Conservation (phyloP, 30 jellyfish, hydroid and myxozoan species). For the Clytia hemisphaerica region DNA sequence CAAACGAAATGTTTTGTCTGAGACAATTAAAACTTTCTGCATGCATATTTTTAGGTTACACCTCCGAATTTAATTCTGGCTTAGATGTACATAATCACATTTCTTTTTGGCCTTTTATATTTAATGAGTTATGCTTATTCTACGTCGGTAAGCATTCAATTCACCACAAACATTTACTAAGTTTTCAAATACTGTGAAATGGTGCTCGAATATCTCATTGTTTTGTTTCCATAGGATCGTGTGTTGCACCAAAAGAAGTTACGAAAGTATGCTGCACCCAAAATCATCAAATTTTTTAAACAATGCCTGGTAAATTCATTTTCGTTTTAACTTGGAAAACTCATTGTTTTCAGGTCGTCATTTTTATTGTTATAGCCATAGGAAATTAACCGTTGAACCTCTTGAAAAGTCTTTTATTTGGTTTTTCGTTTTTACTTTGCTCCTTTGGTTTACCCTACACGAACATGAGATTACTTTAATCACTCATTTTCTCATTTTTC, state of each 20-base stretch:
- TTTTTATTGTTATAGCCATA: neutral
- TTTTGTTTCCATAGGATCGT: conserved; percentile 49
- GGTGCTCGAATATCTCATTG: neutral
- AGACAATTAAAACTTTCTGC: too few species aligned
- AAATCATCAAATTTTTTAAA: conserved; percentile 51
- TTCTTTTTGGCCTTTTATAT: too few species aligned
- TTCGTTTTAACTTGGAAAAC: neutral
- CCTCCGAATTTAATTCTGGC: too few species aligned
- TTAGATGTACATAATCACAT: too few species aligned
- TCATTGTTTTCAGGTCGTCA: neutral
- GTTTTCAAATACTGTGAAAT: neutral
- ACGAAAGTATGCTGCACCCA: conserved; percentile 90
- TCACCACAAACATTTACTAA: neutral
- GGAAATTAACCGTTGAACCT: too few species aligned
- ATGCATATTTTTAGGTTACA: too few species aligned
- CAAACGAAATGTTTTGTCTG: too few species aligned
- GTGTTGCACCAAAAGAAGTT: conserved; percentile 58
- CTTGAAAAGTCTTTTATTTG: too few species aligned
- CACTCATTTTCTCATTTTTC: neutral
- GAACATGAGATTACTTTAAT: neutral
- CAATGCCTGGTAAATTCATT: conserved; percentile 51
- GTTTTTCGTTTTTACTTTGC: too few species aligned
- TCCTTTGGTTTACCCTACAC: too few species aligned
- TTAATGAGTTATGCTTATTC: neutral
- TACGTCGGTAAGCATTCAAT: neutral